These are phyloP conservation scores for Acrocera orbiculus DNA, from an alignment of 2,888 invertebrate genomes.

Conservation along the genomic window DNA sequence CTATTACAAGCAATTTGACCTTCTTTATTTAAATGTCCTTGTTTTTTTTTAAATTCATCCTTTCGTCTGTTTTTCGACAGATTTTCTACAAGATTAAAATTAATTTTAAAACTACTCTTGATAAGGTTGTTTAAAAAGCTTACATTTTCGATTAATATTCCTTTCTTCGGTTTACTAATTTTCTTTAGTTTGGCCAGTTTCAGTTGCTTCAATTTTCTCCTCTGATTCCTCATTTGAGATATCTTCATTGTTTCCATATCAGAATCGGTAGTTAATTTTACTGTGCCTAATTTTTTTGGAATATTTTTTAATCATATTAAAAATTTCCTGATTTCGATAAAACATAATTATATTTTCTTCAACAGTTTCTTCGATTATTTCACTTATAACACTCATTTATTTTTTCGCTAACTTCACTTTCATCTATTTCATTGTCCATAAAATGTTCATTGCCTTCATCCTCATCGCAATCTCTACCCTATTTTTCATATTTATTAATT, in stretches of 20 bases:
- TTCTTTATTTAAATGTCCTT: too few species aligned
- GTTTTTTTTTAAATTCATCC: too few species aligned
- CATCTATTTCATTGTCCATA: conserved; percentile 21
- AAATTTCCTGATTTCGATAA: conserved; percentile 49
- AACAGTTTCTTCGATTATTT: conserved; percentile 43
- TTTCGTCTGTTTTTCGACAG: too few species aligned
- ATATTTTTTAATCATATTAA: conserved; percentile 56
- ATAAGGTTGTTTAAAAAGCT: too few species aligned
- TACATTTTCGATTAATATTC: too few species aligned
- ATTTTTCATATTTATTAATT: conserved; percentile 23
- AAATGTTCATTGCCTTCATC: conserved; percentile 23
- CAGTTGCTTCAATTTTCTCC: neutral
- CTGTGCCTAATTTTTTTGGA: too few species aligned
- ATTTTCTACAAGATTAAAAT: too few species aligned
- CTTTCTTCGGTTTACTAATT: too few species aligned
- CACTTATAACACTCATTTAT: conserved; percentile 31
- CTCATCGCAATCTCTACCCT: conserved; percentile 13
- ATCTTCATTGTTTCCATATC: neutral
- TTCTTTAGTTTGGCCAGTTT: too few species aligned
- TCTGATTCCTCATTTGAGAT: neutral
- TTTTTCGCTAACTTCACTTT: conserved; percentile 13
- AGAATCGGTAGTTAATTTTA: too few species aligned
- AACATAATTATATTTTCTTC: conserved; percentile 56
- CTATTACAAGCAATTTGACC: too few species aligned
- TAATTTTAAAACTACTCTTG: too few species aligned